phyloP scores from a whole-genome alignment of 2,888 invertebrate genomes.

The Drosophila limbata region DNA sequence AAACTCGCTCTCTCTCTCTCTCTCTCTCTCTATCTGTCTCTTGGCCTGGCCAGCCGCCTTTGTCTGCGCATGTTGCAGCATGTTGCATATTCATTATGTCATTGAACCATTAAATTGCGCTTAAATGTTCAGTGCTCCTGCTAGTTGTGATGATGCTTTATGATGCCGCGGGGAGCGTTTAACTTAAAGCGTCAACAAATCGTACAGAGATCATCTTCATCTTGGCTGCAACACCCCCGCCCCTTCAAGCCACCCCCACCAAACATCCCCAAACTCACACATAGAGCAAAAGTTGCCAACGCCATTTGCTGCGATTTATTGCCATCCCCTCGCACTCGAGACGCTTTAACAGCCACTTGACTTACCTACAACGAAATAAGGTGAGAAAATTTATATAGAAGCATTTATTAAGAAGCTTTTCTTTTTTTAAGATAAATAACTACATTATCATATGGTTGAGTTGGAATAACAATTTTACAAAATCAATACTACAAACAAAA shows the following conservation, averaged over 20 bases:
- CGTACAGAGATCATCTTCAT: constrained; percentile 46
- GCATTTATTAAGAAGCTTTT: constrained; percentile 19
- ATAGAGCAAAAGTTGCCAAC: constrained; percentile 49
- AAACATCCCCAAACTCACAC: constrained; percentile 27
- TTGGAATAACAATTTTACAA: not conserved
- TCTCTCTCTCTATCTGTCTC: not conserved
- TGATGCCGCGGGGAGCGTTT: constrained; percentile 73
- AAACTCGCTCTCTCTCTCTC: not conserved
- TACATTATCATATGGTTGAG: not conserved
- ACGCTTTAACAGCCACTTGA: constrained; percentile 44
- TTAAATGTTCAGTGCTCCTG: constrained; percentile 66
- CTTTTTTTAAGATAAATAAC: constrained; percentile 9
- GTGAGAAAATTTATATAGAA: constrained; percentile 24
- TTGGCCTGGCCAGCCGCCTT: constrained; percentile 2
- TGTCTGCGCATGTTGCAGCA: constrained; percentile 31
- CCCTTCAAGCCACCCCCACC: not conserved
- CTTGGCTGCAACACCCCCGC: not conserved
- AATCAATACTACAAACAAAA: not conserved
- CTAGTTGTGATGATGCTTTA: constrained; percentile 51
- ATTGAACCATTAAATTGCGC: constrained; percentile 82
- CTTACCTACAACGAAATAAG: constrained; percentile 77
- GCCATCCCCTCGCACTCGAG: constrained; percentile 42
- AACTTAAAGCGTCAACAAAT: constrained; percentile 77
- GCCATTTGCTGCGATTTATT: constrained; percentile 74
- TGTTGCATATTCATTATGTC: constrained; percentile 82